Evolutionary conservation across 2,888 invertebrate genomes (phyloP).

Genomic region (Actias luna): DNA sequence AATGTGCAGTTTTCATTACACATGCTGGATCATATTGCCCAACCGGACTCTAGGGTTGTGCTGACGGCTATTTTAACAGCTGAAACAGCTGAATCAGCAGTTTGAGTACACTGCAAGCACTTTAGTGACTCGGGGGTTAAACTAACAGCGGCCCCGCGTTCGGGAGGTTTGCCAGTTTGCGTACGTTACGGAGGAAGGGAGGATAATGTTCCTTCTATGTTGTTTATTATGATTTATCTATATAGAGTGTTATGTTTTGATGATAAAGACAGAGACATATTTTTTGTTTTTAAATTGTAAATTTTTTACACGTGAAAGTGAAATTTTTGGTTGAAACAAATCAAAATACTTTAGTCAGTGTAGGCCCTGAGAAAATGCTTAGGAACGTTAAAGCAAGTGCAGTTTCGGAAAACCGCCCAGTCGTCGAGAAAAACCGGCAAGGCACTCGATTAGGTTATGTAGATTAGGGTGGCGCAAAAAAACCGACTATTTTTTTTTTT

Average conservation of each 20-base stretch:
- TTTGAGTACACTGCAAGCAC: neutral
- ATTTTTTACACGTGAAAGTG: too few species aligned
- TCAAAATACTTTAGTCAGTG: too few species aligned
- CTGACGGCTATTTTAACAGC: constrained; percentile 6
- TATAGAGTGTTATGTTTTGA: neutral
- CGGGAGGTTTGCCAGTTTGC: constrained; percentile 16
- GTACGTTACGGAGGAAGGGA: constrained; percentile 5
- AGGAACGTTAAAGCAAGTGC: too few species aligned
- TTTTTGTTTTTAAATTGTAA: too few species aligned
- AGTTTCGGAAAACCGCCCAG: too few species aligned
- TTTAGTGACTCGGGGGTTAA: constrained; percentile 4
- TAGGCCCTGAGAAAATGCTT: too few species aligned
- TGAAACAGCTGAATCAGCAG: constrained; percentile 7
- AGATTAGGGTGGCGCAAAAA: too few species aligned
- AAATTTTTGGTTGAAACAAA: too few species aligned
- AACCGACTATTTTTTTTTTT: too few species aligned
- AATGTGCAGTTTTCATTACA: neutral
- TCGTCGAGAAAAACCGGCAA: too few species aligned
- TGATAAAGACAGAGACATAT: too few species aligned
- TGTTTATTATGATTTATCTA: neutral
- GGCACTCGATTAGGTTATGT: too few species aligned
- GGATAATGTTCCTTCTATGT: neutral
- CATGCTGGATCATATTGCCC: neutral
- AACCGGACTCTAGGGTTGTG: neutral
- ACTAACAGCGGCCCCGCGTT: constrained; percentile 4